Conservation (phyloP, 2,797 vertebrate species). For the Morus bassanus region DNA sequence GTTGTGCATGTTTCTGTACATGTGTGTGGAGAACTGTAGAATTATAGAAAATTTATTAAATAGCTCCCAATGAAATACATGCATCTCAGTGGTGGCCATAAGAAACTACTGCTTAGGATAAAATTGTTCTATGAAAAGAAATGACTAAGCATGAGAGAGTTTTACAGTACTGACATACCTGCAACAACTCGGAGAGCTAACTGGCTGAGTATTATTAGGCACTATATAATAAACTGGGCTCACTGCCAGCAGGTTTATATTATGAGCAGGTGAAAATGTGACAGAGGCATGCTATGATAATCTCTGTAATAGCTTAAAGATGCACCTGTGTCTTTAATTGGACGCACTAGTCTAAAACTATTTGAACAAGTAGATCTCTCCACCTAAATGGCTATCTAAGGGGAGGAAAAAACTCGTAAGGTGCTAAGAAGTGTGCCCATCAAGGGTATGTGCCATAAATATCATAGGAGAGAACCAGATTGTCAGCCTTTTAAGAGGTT, state of each 20-base stretch:
- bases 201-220: not conserved
- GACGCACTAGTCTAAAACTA: not conserved
- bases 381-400: conserved; percentile 1
- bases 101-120: not conserved
- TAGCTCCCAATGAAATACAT: not conserved
- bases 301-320: not conserved
- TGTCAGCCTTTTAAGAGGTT: not conserved
- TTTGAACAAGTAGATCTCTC: not conserved
- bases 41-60: not conserved
- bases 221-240: not conserved
- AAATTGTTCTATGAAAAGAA: not conserved
- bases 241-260: not conserved
- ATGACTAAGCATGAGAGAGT: not conserved
- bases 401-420: not conserved
- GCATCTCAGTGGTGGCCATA: not conserved
- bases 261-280: conserved; percentile 13
- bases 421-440: not conserved
- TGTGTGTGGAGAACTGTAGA: not conserved
- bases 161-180: not conserved
- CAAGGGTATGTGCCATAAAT: not conserved
- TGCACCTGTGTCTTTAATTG: not conserved
- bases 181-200: not conserved
- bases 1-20: not conserved
- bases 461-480: not conserved
- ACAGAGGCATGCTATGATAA: not conserved